Evolutionary conservation across 2,888 invertebrate genomes (phyloP).

Genomic region (Drosophila fulvimacula): DNA sequence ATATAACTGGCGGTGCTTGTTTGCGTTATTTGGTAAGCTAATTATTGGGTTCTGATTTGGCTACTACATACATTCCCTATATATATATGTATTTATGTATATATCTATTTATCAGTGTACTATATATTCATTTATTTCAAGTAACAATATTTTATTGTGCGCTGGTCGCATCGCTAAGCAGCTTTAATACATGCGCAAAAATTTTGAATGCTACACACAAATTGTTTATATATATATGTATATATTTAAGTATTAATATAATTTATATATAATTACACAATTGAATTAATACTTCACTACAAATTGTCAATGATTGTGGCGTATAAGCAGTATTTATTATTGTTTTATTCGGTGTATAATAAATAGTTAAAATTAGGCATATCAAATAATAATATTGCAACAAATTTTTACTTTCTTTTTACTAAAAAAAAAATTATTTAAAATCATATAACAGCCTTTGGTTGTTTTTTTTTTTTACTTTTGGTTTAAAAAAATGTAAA

Average conservation of each 20-base stretch:
- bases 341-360: constrained; percentile 54
- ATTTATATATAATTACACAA: constrained; percentile 48
- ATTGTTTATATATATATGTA: constrained; percentile 7
- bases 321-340: constrained; percentile 49
- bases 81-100: not conserved
- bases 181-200: constrained; percentile 51
- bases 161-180: constrained; percentile 41
- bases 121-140: constrained; percentile 7
- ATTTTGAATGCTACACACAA: constrained; percentile 30
- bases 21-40: constrained; percentile 44
- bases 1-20: constrained; percentile 73
- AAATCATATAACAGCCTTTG: constrained; percentile 74
- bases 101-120: not conserved
- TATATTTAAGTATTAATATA: constrained; percentile 30
- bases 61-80: constrained; percentile 33
- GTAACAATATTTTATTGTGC: constrained; percentile 55
- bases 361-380: constrained; percentile 63
- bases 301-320: constrained; percentile 65
- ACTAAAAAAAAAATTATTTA: constrained; percentile 37
- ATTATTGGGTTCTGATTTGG: constrained; percentile 41
- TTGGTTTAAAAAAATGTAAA: constrained; percentile 54
- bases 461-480: constrained; percentile 48
- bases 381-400: constrained; percentile 71
- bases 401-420: constrained; percentile 18
- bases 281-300: constrained; percentile 46